These are phyloP conservation scores for Ellobius talpinus DNA, from an alignment of 2,113 vertebrate species.

Conservation along the genomic window DNA sequence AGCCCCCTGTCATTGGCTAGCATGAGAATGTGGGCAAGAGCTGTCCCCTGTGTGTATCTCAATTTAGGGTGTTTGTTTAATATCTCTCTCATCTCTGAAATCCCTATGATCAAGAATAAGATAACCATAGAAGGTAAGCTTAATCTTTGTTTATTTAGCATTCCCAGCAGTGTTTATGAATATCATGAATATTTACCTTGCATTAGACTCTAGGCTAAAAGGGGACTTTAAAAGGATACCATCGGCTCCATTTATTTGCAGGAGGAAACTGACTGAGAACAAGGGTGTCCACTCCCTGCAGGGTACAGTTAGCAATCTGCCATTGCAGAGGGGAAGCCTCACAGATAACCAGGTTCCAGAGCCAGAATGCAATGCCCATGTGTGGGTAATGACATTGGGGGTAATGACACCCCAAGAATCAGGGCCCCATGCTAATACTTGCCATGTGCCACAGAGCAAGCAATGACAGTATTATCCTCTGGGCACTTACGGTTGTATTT, in stretches of 20 bases:
- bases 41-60: neutral
- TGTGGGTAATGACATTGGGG: neutral
- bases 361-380: neutral
- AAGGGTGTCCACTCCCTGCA: neutral
- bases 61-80: neutral
- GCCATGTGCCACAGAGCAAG: neutral
- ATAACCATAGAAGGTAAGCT: neutral
- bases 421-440: neutral
- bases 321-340: neutral
- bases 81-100: neutral
- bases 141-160: constrained; percentile 14
- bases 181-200: neutral
- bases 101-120: neutral
- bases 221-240: neutral
- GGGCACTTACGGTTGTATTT: neutral
- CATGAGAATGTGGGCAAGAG: neutral
- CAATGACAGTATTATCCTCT: neutral
- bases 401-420: neutral
- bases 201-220: neutral
- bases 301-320: neutral
- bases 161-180: neutral
- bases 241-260: neutral
- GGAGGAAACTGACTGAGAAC: neutral
- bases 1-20: too few relatives aligned
- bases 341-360: neutral